Evolutionary conservation across 2,797 vertebrate species (phyloP).

Genomic region (Denticeps clupeoides): DNA sequence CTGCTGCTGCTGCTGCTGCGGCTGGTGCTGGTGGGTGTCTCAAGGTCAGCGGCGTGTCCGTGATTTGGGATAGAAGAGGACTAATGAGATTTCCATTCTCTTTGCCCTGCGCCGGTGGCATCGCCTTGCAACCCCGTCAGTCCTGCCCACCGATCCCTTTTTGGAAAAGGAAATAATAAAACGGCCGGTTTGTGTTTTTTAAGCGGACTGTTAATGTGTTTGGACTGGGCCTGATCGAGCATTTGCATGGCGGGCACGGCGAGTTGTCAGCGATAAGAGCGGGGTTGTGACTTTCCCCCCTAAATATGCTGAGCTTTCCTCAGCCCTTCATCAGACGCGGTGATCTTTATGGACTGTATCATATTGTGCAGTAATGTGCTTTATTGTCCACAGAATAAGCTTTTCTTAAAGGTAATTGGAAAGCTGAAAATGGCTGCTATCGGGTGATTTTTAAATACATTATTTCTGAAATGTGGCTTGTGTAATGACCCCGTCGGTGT

Average conservation of each 20-base stretch:
- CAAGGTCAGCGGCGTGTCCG: conserved; percentile 54
- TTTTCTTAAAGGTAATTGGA: conserved; percentile 99
- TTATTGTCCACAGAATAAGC: conserved; percentile 99
- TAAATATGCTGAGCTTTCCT: conserved; percentile 99
- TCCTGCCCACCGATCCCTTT: no score
- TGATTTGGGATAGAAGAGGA: conserved; percentile 54
- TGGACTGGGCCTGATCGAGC: conserved; percentile 57
- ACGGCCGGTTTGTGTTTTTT: conserved; percentile 56
- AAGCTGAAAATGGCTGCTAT: conserved; percentile 96
- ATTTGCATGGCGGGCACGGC: conserved; percentile 54
- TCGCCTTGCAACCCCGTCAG: conserved; percentile 28
- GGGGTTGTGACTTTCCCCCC: conserved; percentile 81
- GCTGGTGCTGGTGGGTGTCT: conserved; percentile 31
- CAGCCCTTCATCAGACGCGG: conserved; percentile 98
- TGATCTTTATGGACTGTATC: conserved; percentile 99
- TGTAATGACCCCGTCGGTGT: conserved; percentile 97
- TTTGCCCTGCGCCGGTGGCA: conserved; percentile 35
- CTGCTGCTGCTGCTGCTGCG: not conserved
- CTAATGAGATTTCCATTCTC: conserved; percentile 60
- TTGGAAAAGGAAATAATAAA: conserved; percentile 19
- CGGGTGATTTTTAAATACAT: conserved; percentile 93
- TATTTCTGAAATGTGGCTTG: conserved; percentile 95
- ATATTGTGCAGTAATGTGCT: conserved; percentile 99
- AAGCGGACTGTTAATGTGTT: conserved; percentile 61
- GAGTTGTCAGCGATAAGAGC: conserved; percentile 76